Conservation (phyloP, 2,797 vertebrate species). For the Passerculus sandwichensis region DNA sequence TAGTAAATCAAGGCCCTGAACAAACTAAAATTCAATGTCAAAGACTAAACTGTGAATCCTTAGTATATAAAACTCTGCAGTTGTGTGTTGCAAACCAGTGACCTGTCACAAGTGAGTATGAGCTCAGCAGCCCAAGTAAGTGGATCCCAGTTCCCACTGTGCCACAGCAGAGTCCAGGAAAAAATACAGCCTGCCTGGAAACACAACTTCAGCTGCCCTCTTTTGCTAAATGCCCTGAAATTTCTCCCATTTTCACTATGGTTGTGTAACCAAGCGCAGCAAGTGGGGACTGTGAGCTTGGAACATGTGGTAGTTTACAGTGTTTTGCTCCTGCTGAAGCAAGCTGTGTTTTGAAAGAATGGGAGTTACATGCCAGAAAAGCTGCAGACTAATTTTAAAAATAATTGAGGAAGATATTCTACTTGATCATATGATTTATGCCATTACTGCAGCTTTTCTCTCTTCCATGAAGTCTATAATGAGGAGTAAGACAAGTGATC, state of each 20-base stretch:
- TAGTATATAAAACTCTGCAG: neutral
- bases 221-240: neutral
- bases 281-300: neutral
- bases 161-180: neutral
- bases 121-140: neutral
- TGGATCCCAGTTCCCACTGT: neutral
- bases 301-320: neutral
- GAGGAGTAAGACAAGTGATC: neutral
- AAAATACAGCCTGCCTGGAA: neutral
- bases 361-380: neutral
- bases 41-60: neutral
- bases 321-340: neutral
- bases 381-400: neutral
- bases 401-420: neutral
- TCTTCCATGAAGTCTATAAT: neutral
- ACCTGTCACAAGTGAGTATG: neutral
- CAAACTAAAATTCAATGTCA: neutral
- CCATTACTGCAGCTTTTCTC: neutral
- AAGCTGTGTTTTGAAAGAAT: neutral
- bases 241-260: neutral
- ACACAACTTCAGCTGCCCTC: neutral
- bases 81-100: neutral
- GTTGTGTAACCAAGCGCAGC: neutral
- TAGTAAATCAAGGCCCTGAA: neutral
- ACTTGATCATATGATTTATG: neutral